phyloP scores from a whole-genome alignment of 2,113 vertebrate genomes.

The Nematolebias whitei region DNA sequence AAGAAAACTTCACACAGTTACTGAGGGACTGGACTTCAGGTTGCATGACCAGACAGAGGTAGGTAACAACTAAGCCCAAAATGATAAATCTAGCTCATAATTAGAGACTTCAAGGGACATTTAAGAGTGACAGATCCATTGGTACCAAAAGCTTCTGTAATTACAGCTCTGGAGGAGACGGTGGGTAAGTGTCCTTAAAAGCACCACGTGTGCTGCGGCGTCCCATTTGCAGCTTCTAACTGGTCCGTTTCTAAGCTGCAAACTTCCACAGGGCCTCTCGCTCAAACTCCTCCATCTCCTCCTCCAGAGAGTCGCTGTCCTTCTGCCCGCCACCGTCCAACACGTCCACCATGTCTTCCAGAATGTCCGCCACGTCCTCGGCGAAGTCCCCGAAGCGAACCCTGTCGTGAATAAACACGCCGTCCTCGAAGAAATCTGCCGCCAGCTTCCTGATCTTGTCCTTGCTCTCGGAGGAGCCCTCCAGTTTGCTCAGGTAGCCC shows the following conservation, averaged over 20 bases:
- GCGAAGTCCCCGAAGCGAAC: constrained; percentile 86
- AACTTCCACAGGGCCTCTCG: constrained; percentile 82
- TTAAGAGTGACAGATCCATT: constrained; percentile 59
- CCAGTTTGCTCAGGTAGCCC: constrained; percentile 80
- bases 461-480: constrained; percentile 57
- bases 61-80: constrained; percentile 67
- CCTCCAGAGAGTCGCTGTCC: constrained; percentile 73
- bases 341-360: constrained; percentile 89
- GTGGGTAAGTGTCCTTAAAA: constrained; percentile 38
- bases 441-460: constrained; percentile 73
- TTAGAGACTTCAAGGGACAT: constrained; percentile 59
- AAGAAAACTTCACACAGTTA: constrained; percentile 50
- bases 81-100: constrained; percentile 66
- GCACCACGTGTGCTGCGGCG: constrained; percentile 44
- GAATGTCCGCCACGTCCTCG: constrained; percentile 76
- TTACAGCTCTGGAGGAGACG: constrained; percentile 57
- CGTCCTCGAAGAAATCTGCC: constrained; percentile 78
- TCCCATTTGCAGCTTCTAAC: constrained; percentile 13
- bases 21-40: constrained; percentile 41
- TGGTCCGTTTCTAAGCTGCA: constrained; percentile 43
- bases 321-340: constrained; percentile 74
- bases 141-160: constrained; percentile 59
- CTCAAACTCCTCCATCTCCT: constrained; percentile 90
- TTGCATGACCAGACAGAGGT: constrained; percentile 64
- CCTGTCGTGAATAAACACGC: constrained; percentile 84